Evolutionary conservation across 2,797 vertebrate species (phyloP).

Genomic region (Mormyrops attenuatus): DNA sequence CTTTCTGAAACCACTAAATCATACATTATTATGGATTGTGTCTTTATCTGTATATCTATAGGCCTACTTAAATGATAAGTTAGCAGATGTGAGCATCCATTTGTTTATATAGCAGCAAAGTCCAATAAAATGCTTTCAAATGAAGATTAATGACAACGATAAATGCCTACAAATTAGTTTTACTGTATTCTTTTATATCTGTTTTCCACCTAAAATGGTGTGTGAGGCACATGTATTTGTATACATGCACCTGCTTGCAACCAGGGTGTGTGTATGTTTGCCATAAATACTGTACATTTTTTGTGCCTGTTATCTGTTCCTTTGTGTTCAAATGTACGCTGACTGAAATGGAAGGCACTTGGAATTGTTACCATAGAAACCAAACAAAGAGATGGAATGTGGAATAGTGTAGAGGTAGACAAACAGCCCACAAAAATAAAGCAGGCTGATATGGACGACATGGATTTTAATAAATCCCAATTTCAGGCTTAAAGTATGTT

Average conservation of each 20-base stretch:
- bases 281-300: neutral
- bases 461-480: neutral
- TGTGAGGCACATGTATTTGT: neutral
- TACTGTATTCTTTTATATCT: neutral
- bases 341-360: conserved; percentile 60
- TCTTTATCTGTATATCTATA: neutral
- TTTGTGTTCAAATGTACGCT: conserved; percentile 9
- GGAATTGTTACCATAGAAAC: conserved; percentile 84
- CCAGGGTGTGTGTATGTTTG: neutral
- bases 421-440: conserved; percentile 33
- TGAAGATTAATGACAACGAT: neutral
- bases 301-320: neutral
- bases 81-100: neutral
- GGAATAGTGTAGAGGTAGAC: conserved; percentile 64
- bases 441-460: conserved; percentile 36
- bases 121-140: neutral
- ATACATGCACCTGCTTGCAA: neutral
- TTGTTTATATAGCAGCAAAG: neutral
- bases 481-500: neutral
- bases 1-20: neutral
- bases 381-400: conserved; percentile 73
- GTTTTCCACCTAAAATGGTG: neutral
- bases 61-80: neutral
- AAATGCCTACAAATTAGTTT: neutral
- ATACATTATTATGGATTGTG: neutral